Percentiles rank a stretch among this genome's conserved stretches.
phyloP scores from a whole-genome alignment of 2,797 vertebrate genomes.

The Ciconia nigra region DNA sequence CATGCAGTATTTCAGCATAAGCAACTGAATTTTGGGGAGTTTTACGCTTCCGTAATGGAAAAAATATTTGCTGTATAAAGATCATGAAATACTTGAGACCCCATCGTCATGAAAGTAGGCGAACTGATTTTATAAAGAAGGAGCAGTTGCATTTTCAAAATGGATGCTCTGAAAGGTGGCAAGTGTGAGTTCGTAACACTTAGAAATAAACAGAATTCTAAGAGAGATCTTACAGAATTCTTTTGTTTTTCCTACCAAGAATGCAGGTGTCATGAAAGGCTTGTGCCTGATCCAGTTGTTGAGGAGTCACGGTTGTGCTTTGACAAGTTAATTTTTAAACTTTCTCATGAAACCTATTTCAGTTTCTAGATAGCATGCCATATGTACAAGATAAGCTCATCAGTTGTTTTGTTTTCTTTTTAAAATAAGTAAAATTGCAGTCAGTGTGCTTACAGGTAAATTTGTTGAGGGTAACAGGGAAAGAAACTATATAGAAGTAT shows the following conservation, averaged over 20 bases:
- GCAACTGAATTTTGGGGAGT: not conserved
- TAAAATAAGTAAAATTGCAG: not conserved
- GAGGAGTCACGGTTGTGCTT: not conserved
- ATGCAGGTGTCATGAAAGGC: not conserved
- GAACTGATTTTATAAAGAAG: not conserved
- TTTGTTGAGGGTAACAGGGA: not conserved
- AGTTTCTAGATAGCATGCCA: not conserved
- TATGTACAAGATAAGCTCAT: not conserved
- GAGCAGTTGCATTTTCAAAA: not conserved
- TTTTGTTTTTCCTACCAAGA: not conserved
- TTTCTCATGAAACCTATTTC: not conserved
- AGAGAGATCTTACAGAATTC: not conserved
- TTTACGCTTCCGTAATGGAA: not conserved
- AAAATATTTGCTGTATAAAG: not conserved
- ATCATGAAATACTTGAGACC: not conserved
- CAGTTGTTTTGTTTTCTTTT: not conserved
- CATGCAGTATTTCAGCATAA: not conserved
- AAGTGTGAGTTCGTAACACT: not conserved
- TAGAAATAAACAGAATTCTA: not conserved
- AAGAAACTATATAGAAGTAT: not conserved
- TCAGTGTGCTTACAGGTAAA: not conserved
- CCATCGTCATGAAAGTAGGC: not conserved
- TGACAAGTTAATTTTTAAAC: conserved; percentile 46
- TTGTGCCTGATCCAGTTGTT: not conserved
- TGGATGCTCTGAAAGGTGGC: not conserved